Conservation (phyloP, 2,113 vertebrate species). For the Ctenomys sociabilis region DNA sequence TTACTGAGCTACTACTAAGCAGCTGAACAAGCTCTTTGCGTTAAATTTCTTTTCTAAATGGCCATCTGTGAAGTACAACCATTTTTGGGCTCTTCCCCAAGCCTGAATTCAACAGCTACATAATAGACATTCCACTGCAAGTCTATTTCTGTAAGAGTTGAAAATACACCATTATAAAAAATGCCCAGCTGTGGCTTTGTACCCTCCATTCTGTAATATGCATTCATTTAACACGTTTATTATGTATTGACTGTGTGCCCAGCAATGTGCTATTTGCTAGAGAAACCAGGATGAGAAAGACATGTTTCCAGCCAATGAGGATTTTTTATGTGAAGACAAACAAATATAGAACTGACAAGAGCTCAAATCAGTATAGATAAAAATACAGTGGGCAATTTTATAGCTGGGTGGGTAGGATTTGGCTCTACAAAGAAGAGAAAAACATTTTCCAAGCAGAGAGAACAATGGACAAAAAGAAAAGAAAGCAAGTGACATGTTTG, state of each 20-base stretch:
- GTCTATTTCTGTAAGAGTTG: constrained; percentile 69
- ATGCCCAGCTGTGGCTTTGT: constrained; percentile 56
- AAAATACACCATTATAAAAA: constrained; percentile 43
- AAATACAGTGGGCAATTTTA: constrained; percentile 24
- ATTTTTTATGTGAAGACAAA: constrained; percentile 57
- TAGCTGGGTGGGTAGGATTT: constrained; percentile 47
- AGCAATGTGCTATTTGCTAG: constrained; percentile 25
- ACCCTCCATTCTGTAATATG: constrained; percentile 22
- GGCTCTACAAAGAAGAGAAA: constrained; percentile 55
- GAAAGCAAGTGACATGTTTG: constrained; percentile 63
- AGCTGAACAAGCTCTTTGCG: constrained; percentile 56
- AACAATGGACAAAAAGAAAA: constrained; percentile 54
- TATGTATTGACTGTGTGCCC: constrained; percentile 39
- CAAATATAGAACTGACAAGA: not conserved
- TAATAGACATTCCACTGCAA: constrained; percentile 74
- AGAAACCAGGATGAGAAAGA: constrained; percentile 25
- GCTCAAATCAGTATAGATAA: constrained; percentile 8
- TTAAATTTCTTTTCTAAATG: constrained; percentile 74
- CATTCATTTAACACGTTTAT: constrained; percentile 17
- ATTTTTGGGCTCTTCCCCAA: constrained; percentile 78
- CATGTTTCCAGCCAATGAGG: not conserved
- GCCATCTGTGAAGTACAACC: constrained; percentile 74
- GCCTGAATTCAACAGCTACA: constrained; percentile 70
- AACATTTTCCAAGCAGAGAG: constrained; percentile 56
- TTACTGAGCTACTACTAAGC: constrained; percentile 61